Base-by-base conservation (phyloP, 1,140 invertebrate species). In the Matsumurasca onukii region DNA sequence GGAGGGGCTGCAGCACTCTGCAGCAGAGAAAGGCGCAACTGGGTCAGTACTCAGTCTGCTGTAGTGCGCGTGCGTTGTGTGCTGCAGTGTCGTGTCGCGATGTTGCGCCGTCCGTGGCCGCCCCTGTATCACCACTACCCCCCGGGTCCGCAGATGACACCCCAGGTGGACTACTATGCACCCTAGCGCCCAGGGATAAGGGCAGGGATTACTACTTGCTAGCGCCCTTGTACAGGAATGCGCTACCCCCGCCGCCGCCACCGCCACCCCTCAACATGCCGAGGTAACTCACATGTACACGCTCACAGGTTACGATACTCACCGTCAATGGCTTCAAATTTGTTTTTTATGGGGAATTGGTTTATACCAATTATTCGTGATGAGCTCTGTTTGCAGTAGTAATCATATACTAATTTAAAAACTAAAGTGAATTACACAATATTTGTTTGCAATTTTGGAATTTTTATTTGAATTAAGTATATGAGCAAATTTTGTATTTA, bases 131-230 rank as follows among this genome's bases (percentile, higher is more conserved):
- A 45, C 52, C 67, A 55, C 48, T 68, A 51, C 39, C 34, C 68
- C 69, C 45, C 67, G 63, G 13, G 5, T 3, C 66, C 70, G 55
- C 69, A 66, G 13, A n/a, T n/a, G 39, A 67, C 71, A 17, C 57
- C 29, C 3, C 65, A n/a, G 0, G 79, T 80, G 30, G 82, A 82
- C 67, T 82, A 80, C 69, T 78, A 86, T 71, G 20, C 79, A 5
- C 78, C 78, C 74, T n/a, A n/a, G 80, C 73, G 69, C 80, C 76
- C 75, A 65, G 75, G 77, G 84, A 84, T 73, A 88, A 88, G 70
- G 84, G 84, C 1, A 79, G 86, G 1, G 88, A 91, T 71, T 88
- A 90, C 72, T 89, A 89, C 74, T 88, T 88, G 70, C 75, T 89
- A 62, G 83, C 88, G 12, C 87, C 88, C 1, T 82, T 88, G 73